Percentiles rank a stretch among this genome's conserved stretches.
Conservation (phyloP, 2,888 invertebrate species). For the Meiosimyza decipiens region DNA sequence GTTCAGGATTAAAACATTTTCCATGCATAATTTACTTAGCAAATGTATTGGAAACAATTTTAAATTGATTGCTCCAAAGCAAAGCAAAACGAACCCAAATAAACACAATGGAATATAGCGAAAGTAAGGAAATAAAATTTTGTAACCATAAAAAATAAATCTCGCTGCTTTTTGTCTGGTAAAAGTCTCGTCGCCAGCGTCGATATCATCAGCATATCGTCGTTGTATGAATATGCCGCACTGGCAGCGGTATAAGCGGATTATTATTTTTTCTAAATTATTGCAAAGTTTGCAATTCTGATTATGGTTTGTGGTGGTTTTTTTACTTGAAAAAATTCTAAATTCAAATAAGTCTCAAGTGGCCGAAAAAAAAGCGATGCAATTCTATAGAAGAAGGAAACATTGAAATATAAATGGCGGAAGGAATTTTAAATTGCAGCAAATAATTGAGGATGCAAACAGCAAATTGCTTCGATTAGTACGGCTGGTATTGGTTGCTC, state of each 20-base stretch:
- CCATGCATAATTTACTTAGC: conserved; percentile 60
- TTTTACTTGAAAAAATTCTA: neutral
- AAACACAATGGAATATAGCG: conserved; percentile 16
- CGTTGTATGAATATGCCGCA: neutral
- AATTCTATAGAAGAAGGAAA: conserved; percentile 1
- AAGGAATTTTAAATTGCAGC: conserved; percentile 18
- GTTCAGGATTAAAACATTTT: conserved; percentile 53
- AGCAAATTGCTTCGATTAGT: too few species aligned
- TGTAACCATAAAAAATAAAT: conserved; percentile 1
- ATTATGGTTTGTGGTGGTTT: conserved; percentile 22
- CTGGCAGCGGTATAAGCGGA: conserved; percentile 19
- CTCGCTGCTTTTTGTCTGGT: too few species aligned
- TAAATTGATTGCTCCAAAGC: conserved; percentile 55
- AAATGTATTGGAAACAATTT: conserved; percentile 62
- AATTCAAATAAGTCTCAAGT: conserved; percentile 5
- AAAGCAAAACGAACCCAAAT: conserved; percentile 13
- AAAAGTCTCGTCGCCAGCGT: too few species aligned
- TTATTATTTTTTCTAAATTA: conserved; percentile 30
- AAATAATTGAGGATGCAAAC: neutral
- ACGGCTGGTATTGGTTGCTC: too few species aligned
- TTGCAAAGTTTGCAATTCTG: conserved; percentile 18
- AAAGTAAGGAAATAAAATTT: neutral
- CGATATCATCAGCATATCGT: neutral
- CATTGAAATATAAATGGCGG: too few species aligned
- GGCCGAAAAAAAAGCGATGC: neutral